Conservation (phyloP, 2,797 vertebrate genomes). For the Cercopithecus hamlyni region DNA sequence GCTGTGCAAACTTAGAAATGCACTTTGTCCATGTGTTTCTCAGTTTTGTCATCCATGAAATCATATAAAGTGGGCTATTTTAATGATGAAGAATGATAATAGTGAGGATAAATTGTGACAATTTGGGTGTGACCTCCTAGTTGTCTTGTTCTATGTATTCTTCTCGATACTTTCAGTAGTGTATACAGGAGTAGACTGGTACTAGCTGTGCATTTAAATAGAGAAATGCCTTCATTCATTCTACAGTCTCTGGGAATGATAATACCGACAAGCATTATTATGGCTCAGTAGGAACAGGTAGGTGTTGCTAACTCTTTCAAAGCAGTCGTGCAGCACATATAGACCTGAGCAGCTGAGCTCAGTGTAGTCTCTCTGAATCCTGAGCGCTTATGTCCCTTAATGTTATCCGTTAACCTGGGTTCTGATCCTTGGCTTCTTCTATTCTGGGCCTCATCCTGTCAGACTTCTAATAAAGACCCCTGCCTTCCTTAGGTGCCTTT, state of each 20-base stretch:
- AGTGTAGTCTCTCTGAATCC: not conserved
- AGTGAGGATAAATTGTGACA: not conserved
- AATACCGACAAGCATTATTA: not conserved
- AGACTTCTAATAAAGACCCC: not conserved
- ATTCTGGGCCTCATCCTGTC: not conserved
- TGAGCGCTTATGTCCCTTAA: not conserved
- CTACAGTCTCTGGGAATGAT: not conserved
- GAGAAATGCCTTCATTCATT: not conserved
- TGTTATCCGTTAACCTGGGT: too few relatives aligned
- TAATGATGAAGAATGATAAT: not conserved
- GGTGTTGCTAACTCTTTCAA: not conserved
- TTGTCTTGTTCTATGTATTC: not conserved
- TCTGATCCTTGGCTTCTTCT: not conserved
- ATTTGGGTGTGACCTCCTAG: not conserved
- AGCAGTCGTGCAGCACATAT: rapidly evolving
- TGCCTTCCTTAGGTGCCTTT: not conserved
- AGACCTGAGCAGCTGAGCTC: not conserved
- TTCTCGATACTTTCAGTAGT: not conserved
- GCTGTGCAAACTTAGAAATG: not conserved
- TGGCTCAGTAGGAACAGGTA: not conserved
- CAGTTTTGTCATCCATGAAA: not conserved
- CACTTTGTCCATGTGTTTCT: not conserved
- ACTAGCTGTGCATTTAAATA: not conserved
- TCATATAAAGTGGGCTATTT: not conserved
- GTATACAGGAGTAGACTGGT: too few relatives aligned